Conservation (phyloP, 2,888 invertebrate genomes). For the Drosophila buzzatii region DNA sequence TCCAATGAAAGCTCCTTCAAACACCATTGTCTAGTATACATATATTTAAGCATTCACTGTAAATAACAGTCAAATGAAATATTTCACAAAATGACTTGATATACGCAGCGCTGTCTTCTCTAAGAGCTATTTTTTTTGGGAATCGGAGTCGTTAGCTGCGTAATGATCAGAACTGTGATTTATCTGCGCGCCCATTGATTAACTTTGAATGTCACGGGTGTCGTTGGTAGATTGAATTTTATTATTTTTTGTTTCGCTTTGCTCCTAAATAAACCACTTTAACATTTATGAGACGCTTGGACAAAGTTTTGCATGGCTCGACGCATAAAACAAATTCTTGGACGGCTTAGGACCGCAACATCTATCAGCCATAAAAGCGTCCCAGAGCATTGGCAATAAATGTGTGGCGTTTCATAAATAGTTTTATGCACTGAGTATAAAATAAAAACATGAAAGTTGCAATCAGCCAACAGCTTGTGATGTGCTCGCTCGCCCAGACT, state of each 20-base stretch:
- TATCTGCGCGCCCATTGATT: conserved; percentile 63
- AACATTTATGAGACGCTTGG: conserved; percentile 53
- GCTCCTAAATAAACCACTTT: conserved; percentile 38
- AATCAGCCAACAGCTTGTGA: conserved; percentile 40
- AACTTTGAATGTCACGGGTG: conserved; percentile 50
- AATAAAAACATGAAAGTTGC: conserved; percentile 49
- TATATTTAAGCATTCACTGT: background rate
- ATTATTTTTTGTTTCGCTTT: conserved; percentile 1
- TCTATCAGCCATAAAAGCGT: conserved; percentile 52
- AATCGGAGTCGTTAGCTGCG: conserved; percentile 36
- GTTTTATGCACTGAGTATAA: conserved; percentile 59
- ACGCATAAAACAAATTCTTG: conserved; percentile 58
- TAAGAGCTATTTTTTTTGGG: background rate
- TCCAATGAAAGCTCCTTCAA: background rate
- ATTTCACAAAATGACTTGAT: background rate
- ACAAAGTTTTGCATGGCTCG: conserved; percentile 23
- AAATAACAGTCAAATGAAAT: background rate
- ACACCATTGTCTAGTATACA: background rate
- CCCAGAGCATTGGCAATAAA: conserved; percentile 12
- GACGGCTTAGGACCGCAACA: conserved; percentile 20
- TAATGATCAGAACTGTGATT: conserved; percentile 62
- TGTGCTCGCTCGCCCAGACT: conserved; percentile 9
- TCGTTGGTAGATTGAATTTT: conserved; percentile 7
- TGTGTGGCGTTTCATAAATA: conserved; percentile 65
- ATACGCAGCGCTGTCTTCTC: conserved; percentile 16